Conservation (phyloP, 2,113 vertebrate genomes). For the Leptocoma aspasia region DNA sequence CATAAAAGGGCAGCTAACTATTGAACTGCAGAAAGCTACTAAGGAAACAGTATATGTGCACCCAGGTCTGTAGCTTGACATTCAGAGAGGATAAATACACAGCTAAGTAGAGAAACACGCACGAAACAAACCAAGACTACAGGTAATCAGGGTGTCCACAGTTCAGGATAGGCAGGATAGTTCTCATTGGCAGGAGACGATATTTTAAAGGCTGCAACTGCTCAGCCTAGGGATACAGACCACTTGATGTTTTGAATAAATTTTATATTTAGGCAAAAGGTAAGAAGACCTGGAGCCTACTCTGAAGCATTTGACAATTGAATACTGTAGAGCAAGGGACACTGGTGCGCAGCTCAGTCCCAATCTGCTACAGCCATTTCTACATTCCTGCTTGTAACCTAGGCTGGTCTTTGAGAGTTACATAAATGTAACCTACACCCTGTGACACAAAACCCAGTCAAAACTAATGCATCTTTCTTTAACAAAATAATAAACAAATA, state of each 20-base stretch:
- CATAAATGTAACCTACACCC: not conserved
- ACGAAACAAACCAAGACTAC: not conserved
- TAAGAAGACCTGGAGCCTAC: not conserved
- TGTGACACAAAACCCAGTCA: not conserved
- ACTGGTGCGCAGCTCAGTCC: not conserved
- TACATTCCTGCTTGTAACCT: not conserved
- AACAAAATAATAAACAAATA: not conserved
- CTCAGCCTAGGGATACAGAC: not conserved
- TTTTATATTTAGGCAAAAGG: not conserved
- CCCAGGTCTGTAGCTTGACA: not conserved
- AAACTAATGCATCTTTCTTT: not conserved
- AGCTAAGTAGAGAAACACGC: not conserved
- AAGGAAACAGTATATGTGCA: not conserved
- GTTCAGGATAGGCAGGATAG: not conserved
- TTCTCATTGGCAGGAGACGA: not conserved
- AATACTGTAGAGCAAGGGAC: not conserved
- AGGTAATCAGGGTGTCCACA: not conserved
- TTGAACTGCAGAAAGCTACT: not conserved
- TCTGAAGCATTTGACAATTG: not conserved
- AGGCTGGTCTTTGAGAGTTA: not conserved
- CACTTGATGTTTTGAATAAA: not conserved
- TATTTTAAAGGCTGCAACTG: not conserved
- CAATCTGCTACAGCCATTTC: not conserved
- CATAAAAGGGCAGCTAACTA: not conserved
- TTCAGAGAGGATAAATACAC: not conserved